These are phyloP conservation scores for Ceratosolen solmsi DNA, from an alignment of 1,140 invertebrate species.

Conservation along the genomic window DNA sequence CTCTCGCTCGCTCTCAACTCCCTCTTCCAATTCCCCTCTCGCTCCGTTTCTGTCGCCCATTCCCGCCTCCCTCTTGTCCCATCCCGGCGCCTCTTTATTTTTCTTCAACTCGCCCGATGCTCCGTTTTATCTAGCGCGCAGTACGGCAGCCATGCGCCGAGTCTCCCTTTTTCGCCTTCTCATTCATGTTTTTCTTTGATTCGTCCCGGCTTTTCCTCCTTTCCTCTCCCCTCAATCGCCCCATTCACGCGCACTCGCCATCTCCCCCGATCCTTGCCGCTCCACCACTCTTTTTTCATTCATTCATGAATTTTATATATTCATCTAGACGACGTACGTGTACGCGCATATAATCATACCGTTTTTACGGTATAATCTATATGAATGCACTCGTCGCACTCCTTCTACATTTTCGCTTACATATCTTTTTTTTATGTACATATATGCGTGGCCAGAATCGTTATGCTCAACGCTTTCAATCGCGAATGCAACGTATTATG, in stretches of 20 bases:
- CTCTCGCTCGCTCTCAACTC: neutral
- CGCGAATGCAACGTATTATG: neutral
- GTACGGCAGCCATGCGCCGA: neutral
- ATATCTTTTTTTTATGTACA: neutral
- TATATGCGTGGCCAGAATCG: neutral
- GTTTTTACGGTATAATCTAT: conserved; percentile 8
- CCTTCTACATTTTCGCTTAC: conserved; percentile 15
- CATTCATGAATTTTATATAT: conserved; percentile 34
- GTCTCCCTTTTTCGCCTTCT: neutral
- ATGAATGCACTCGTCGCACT: conserved; percentile 28
- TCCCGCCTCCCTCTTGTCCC: too few species aligned
- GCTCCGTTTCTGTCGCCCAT: neutral
- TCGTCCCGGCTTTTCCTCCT: conserved; percentile 4
- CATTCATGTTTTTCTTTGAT: conserved; percentile 37
- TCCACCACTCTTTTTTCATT: neutral
- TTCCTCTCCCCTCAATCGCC: neutral
- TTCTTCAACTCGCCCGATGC: conserved; percentile 53
- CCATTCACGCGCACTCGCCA: neutral
- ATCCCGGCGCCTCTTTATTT: conserved; percentile 42
- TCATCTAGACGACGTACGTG: conserved; percentile 4
- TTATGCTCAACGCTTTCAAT: neutral
- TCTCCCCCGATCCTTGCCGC: neutral
- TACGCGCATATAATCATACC: neutral
- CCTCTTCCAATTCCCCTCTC: conserved; percentile 20
- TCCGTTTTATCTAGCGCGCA: conserved; percentile 52